Evolutionary conservation across 2,113 vertebrate genomes (phyloP).

Genomic region (Neogale vison): DNA sequence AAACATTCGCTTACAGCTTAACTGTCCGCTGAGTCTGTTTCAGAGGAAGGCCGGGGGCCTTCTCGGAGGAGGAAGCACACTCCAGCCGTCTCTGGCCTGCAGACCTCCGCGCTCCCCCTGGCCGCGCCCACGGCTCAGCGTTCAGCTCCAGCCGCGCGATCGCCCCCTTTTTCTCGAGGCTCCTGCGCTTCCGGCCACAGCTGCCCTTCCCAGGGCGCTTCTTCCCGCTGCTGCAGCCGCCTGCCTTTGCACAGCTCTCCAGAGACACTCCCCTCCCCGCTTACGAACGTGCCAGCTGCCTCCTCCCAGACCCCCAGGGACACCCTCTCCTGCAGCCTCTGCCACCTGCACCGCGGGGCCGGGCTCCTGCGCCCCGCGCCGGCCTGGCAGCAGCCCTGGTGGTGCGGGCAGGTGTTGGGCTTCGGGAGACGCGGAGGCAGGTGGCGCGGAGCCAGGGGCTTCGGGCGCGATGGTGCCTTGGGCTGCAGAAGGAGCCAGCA

Average conservation of each 20-base stretch:
- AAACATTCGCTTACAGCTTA: not conserved
- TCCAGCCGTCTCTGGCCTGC: not conserved
- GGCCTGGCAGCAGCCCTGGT: not conserved
- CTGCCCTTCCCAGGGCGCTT: not conserved
- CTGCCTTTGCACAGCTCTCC: not conserved
- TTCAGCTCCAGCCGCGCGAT: accelerated
- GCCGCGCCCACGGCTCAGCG: accelerated
- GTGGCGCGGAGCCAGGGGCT: not conserved
- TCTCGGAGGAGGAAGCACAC: not conserved
- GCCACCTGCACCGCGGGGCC: not conserved
- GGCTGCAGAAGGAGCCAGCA: not conserved
- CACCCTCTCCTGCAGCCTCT: not conserved
- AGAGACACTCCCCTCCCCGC: not conserved
- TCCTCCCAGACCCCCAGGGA: not conserved
- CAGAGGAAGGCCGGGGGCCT: not conserved
- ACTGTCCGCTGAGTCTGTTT: not conserved
- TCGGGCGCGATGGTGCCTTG: not conserved
- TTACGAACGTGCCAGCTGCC: constrained; percentile 48
- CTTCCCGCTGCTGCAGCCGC: not conserved
- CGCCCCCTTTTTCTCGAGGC: accelerated
- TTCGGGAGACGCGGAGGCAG: not conserved
- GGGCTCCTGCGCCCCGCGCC: not conserved
- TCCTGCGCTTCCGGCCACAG: not conserved
- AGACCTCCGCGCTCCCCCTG: not conserved
- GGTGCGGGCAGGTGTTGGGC: not conserved